Conservation (phyloP, 2,113 vertebrate species). For the Rousettus leschenaultii region DNA sequence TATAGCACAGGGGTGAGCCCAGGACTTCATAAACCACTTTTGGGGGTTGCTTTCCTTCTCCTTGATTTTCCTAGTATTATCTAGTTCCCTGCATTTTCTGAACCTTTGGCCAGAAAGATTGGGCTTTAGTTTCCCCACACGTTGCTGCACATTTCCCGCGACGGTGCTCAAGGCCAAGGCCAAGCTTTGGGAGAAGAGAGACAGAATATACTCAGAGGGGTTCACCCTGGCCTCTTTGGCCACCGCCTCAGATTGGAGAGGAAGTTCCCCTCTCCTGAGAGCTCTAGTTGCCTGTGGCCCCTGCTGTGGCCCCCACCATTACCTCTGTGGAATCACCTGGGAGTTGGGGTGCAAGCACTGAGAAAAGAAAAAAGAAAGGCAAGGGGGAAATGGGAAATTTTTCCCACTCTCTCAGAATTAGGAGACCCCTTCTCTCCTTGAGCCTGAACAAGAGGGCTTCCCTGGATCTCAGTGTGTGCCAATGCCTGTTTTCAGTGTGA, state of each 20-base stretch:
- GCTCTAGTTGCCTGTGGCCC: neutral
- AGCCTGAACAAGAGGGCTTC: neutral
- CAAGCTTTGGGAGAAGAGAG: neutral
- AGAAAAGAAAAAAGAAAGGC: neutral
- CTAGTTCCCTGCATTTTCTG: neutral
- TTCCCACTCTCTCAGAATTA: neutral
- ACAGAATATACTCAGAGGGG: neutral
- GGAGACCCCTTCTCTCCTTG: neutral
- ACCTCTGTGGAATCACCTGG: neutral
- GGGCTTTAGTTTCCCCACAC: neutral
- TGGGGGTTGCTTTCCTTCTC: neutral
- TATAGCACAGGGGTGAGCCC: neutral
- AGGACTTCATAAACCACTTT: neutral
- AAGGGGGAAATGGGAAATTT: neutral
- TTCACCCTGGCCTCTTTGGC: neutral
- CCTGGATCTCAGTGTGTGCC: neutral
- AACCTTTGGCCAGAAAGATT: neutral
- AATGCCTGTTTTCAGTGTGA: neutral
- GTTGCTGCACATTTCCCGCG: neutral
- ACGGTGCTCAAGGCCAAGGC: neutral
- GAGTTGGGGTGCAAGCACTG: neutral
- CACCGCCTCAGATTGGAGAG: neutral
- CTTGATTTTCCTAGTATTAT: neutral
- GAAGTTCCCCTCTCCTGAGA: neutral
- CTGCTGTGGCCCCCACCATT: neutral